phyloP scores from a whole-genome alignment of 92 coral and sea anemone genomes.

The Epizoanthus rinbou region DNA sequence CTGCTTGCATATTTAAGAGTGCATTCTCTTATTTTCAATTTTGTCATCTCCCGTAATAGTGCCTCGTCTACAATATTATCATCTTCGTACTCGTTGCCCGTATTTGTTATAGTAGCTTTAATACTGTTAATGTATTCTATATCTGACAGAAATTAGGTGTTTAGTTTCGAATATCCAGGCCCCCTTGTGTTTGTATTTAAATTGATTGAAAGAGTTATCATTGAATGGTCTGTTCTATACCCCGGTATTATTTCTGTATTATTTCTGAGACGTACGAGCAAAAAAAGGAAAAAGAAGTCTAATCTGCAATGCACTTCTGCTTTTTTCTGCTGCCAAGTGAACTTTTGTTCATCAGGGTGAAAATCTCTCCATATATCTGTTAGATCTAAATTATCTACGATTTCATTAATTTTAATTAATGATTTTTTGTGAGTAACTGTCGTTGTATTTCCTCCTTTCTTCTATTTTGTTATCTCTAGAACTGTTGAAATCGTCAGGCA shows the following conservation, averaged over 20 bases:
- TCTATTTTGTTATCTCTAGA: no score
- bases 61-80: slow-evolving; percentile 4
- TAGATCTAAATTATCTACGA: no score
- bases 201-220: slow-evolving; percentile 28
- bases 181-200: slow-evolving; percentile 48
- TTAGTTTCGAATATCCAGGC: slow-evolving; percentile 52
- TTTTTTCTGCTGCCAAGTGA: no score
- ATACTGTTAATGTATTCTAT: background rate
- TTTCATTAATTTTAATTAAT: no score
- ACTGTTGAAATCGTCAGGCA: no score
- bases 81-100: background rate
- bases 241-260: slow-evolving; percentile 52
- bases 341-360: no score
- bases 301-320: no score
- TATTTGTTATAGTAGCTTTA: slow-evolving; percentile 13
- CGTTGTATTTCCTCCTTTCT: no score
- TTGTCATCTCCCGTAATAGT: slow-evolving; percentile 49
- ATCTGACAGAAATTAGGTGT: slow-evolving; percentile 33
- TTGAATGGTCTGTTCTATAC: slow-evolving; percentile 53
- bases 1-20: slow-evolving; percentile 34
- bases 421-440: no score
- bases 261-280: no score
- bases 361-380: no score
- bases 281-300: no score
- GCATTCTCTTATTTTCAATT: slow-evolving; percentile 45